A percentile compares a stretch with the other conserved stretches of the same genome.
Evolutionary conservation across 2,113 vertebrate species (phyloP).

Genomic region (Numida meleagris): DNA sequence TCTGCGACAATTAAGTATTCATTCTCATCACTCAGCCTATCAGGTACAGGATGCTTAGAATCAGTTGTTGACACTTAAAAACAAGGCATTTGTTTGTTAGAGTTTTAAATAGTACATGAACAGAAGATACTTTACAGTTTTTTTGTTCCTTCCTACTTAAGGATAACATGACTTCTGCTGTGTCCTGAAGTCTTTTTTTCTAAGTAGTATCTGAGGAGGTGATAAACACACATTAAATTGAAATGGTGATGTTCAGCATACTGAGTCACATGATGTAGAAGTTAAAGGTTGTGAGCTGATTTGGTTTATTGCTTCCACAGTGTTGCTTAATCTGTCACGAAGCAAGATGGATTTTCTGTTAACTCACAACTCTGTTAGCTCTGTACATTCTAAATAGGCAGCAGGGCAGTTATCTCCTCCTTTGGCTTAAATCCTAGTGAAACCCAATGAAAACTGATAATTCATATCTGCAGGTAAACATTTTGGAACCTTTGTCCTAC

Average conservation of each 20-base stretch:
- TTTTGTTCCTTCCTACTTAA: neutral
- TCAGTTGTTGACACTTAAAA: neutral
- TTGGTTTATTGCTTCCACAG: neutral
- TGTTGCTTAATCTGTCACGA: neutral
- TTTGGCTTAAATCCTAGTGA: neutral
- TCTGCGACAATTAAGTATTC: neutral
- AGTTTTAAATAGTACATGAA: neutral
- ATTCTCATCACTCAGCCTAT: neutral
- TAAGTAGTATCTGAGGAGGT: neutral
- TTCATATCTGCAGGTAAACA: neutral
- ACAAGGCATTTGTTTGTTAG: neutral
- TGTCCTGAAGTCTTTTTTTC: neutral
- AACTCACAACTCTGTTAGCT: neutral
- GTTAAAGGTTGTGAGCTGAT: neutral
- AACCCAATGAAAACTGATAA: neutral
- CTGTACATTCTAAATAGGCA: neutral
- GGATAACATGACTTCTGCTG: neutral
- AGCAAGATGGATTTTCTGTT: neutral
- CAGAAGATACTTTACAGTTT: neutral
- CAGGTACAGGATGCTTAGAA: neutral
- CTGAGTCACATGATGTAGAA: neutral
- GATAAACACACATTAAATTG: neutral
- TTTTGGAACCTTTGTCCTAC: neutral
- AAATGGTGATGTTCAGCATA: neutral
- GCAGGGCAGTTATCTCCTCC: neutral